phyloP scores from a whole-genome alignment of 2,888 invertebrate species.

The Strigamia transsilvanica region DNA sequence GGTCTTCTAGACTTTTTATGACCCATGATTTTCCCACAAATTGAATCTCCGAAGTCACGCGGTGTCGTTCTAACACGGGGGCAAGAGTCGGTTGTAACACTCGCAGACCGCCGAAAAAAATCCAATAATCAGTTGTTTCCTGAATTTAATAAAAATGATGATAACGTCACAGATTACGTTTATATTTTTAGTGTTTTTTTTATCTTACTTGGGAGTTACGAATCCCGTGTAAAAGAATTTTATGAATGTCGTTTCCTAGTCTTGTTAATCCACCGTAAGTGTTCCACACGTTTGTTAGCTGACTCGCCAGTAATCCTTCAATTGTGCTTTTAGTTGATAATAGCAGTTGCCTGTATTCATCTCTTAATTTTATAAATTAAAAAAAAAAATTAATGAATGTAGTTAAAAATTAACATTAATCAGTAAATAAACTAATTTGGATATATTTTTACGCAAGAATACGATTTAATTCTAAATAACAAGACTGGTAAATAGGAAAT shows the following conservation, averaged over 20 bases:
- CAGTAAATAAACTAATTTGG: not conserved
- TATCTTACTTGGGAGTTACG: slow-evolving; percentile 10
- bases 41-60: slow-evolving; percentile 51
- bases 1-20: slow-evolving; percentile 55
- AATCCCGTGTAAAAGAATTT: slow-evolving; percentile 52
- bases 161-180: not conserved
- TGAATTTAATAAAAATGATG: not conserved
- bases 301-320: slow-evolving; percentile 56
- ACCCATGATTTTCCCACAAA: slow-evolving; percentile 52
- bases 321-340: slow-evolving; percentile 55
- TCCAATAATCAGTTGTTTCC: slow-evolving; percentile 54
- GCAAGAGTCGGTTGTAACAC: slow-evolving; percentile 56
- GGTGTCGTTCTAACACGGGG: slow-evolving; percentile 55
- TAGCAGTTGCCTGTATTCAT: slow-evolving; percentile 55
- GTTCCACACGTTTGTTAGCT: slow-evolving; percentile 57
- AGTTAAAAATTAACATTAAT: not conserved
- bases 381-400: not conserved
- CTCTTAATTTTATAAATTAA: slow-evolving; percentile 50
- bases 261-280: slow-evolving; percentile 57
- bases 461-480: not conserved
- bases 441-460: not conserved
- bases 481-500: not conserved
- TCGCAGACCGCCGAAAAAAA: slow-evolving; percentile 55
- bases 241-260: slow-evolving; percentile 53
- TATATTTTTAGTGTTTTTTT: slow-evolving; percentile 19